Evolutionary conservation across 2,888 invertebrate genomes (phyloP).

Genomic region (Kuschelorhynchus macadamiae): DNA sequence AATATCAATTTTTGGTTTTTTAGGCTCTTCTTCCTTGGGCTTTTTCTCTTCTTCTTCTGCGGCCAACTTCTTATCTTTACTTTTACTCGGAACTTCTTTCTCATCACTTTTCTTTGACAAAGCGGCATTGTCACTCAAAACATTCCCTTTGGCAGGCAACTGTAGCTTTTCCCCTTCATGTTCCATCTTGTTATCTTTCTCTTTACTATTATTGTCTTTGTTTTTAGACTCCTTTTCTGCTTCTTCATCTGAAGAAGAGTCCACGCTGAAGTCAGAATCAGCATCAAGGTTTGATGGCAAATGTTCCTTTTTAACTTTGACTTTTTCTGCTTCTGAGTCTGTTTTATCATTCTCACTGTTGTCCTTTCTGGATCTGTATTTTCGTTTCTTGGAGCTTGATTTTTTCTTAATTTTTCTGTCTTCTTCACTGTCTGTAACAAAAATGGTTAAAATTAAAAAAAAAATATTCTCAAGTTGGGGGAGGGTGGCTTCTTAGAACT

Average conservation of each 20-base stretch:
- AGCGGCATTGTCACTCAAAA: constrained; percentile 47
- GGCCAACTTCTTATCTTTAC: constrained; percentile 46
- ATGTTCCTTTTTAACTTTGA: constrained; percentile 67
- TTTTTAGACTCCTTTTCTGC: constrained; percentile 55
- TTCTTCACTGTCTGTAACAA: not conserved
- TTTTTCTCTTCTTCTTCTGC: constrained; percentile 47
- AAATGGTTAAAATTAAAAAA: not conserved
- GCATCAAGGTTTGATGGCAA: constrained; percentile 78
- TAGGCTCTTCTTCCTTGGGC: constrained; percentile 52
- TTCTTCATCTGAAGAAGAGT: constrained; percentile 70
- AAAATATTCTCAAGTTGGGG: no score
- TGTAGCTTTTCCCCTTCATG: constrained; percentile 47
- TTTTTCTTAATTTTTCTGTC: constrained; percentile 24
- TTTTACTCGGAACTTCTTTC: constrained; percentile 44
- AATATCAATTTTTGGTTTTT: constrained; percentile 75
- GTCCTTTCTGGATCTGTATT: constrained; percentile 74
- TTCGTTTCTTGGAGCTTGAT: constrained; percentile 67
- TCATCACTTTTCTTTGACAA: constrained; percentile 46
- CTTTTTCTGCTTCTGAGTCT: constrained; percentile 64
- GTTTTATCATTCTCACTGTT: constrained; percentile 64
- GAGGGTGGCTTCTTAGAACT: no score
- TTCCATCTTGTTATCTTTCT: constrained; percentile 45
- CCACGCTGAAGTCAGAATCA: constrained; percentile 81
- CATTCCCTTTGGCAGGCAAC: constrained; percentile 51
- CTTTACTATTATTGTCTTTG: constrained; percentile 44